Base-by-base conservation (phyloP, 2,113 vertebrate species). In the Seriola rivoliana region DNA sequence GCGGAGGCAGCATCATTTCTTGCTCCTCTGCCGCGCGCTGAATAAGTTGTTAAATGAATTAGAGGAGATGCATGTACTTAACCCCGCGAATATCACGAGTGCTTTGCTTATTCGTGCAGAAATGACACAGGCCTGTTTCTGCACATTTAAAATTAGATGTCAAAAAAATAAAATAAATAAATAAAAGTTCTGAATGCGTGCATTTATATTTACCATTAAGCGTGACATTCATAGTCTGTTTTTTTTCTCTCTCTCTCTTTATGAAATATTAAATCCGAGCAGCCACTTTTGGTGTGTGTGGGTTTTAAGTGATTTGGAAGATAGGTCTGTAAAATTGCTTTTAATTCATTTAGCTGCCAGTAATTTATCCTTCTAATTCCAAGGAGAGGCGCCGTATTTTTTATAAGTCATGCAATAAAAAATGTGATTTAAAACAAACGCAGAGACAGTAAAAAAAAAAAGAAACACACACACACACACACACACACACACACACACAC, bases 1-100 rank as follows among this genome's bases (percentile, higher is more conserved):
- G 74, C 38, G 17, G 25, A 25, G 72, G 71, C 72, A 32, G 74
- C 88, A 78, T 81, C 88, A 42, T 86, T 50, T 57, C 52, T 76
- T 12, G 65, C 81, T 65, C 17, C 75, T 69, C 6, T 34, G 54
- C 78, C 63, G 79, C 64, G 70, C 64, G 66, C 82, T 42, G 65
- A 82, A 71, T 32, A 87, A 92, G 71, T 86, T 92, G 85, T 87
- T 80, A 82, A 84, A 78, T 85, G 80, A 80, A 90, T 90, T 84
- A 75, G 78, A 84, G 64, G 82, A 81, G 88, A 86, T 88, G 87
- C 77, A 71, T 86, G 71, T 19, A 64, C 73, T 88, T 74, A 85
- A 92, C 82, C 75, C 83, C 78, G 71, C 74, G 44, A 57, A 79
- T 67, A 88, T 87, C 86, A 89, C 87, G 78, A 89, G 85, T 74